A percentile compares a stretch with the other conserved stretches of the same genome.
Conservation (phyloP, 2,113 vertebrate species). For the Entomyzon cyanotis region DNA sequence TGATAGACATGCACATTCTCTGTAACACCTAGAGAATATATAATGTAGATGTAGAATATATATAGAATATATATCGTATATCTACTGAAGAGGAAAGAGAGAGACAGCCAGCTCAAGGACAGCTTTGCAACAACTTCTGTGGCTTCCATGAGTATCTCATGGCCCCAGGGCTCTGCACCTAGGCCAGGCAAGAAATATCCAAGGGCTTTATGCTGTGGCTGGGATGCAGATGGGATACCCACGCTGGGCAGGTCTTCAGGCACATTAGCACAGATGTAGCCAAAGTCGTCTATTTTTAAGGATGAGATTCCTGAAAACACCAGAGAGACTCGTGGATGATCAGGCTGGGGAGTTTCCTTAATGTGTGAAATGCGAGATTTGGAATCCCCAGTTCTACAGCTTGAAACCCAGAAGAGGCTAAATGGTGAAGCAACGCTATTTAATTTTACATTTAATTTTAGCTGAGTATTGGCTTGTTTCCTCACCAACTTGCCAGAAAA, state of each 20-base stretch:
- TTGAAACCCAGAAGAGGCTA: neutral
- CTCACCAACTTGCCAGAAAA: neutral
- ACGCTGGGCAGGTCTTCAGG: neutral
- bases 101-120: neutral
- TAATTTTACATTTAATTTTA: slow-evolving; percentile 10
- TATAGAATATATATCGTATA: too few relatives aligned
- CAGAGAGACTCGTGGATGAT: fast-evolving
- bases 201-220: too few relatives aligned
- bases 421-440: neutral
- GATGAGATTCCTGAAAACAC: neutral
- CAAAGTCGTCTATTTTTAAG: fast-evolving
- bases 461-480: slow-evolving; percentile 1
- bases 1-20: neutral
- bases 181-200: neutral
- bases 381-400: neutral
- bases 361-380: neutral
- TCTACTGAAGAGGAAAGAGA: neutral
- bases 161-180: neutral
- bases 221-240: neutral
- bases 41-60: neutral
- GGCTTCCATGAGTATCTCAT: fast-evolving
- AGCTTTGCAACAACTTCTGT: neutral
- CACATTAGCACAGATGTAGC: neutral
- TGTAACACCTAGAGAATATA: neutral
- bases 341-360: neutral